Evolutionary conservation across 2,113 vertebrate species (phyloP).

Genomic region (Antechinus flavipes): DNA sequence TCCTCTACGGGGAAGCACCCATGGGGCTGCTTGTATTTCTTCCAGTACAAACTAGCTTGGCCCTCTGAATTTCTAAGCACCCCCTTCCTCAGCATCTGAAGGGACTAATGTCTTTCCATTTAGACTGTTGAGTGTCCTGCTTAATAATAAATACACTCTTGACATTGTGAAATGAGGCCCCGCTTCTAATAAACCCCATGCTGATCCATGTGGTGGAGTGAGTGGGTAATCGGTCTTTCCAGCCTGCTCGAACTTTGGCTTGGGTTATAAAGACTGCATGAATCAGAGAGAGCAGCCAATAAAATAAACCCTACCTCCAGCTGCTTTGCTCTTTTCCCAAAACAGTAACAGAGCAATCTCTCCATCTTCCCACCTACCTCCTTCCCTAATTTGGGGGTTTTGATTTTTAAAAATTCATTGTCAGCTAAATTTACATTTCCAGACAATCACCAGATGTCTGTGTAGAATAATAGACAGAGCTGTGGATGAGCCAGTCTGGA

Average conservation of each 20-base stretch:
- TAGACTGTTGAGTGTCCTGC: slow-evolving; percentile 66
- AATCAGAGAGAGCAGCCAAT: slow-evolving; percentile 76
- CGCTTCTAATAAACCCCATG: slow-evolving; percentile 83
- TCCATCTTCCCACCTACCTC: background rate
- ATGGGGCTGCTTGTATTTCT: background rate
- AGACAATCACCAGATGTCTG: slow-evolving; percentile 29
- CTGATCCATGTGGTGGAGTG: slow-evolving; percentile 70
- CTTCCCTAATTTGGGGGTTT: background rate
- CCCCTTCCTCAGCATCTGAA: slow-evolving; percentile 63
- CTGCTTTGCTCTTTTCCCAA: slow-evolving; percentile 83
- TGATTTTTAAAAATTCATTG: slow-evolving; percentile 60
- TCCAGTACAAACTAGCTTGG: slow-evolving; percentile 14
- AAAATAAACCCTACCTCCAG: slow-evolving; percentile 80
- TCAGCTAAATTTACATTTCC: slow-evolving; percentile 37
- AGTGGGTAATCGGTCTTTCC: slow-evolving; percentile 78
- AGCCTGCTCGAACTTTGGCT: slow-evolving; percentile 68
- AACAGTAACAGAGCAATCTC: slow-evolving; percentile 48
- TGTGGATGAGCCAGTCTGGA: background rate
- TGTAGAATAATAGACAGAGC: background rate
- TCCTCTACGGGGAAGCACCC: background rate
- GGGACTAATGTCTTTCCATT: slow-evolving; percentile 71
- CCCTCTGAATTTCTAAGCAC: slow-evolving; percentile 54
- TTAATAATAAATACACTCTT: slow-evolving; percentile 73
- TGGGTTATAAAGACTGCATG: slow-evolving; percentile 79
- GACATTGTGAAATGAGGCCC: slow-evolving; percentile 78